Conservation (phyloP, 1,140 invertebrate species). For the Drosophila persimilis region DNA sequence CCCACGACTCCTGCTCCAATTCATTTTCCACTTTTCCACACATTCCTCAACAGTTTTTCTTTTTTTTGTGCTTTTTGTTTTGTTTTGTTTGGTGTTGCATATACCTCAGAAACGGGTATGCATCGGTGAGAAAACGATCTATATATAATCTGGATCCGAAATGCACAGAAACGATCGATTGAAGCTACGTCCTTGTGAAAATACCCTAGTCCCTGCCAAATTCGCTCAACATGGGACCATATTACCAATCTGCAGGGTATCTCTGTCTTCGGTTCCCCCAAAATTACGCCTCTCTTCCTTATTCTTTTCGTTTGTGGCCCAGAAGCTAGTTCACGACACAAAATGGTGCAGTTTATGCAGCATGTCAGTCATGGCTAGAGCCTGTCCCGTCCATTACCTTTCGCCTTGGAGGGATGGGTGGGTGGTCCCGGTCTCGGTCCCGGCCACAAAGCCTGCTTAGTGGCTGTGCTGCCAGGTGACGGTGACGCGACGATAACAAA, state of each 20-base stretch:
- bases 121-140: too few species aligned
- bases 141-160: too few species aligned
- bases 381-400: slow-evolving; percentile 38
- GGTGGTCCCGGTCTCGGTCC: slow-evolving; percentile 2
- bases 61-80: slow-evolving; percentile 8
- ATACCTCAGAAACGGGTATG: too few species aligned
- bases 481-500: slow-evolving; percentile 64
- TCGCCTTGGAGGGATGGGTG: neutral
- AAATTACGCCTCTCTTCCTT: too few species aligned
- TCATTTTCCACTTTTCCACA: slow-evolving; percentile 44
- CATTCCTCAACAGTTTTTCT: slow-evolving; percentile 34
- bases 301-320: neutral
- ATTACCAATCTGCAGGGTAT: too few species aligned
- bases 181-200: too few species aligned
- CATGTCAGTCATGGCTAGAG: slow-evolving; percentile 35
- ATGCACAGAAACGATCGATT: too few species aligned
- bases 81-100: neutral
- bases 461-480: slow-evolving; percentile 68
- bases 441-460: slow-evolving; percentile 21
- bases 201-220: too few species aligned
- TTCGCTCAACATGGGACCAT: too few species aligned
- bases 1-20: slow-evolving; percentile 25
- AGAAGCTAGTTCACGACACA: slow-evolving; percentile 49
- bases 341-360: slow-evolving; percentile 60
- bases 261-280: too few species aligned